phyloP scores from a whole-genome alignment of 2,113 vertebrate genomes.

The Accipiter cooperii region DNA sequence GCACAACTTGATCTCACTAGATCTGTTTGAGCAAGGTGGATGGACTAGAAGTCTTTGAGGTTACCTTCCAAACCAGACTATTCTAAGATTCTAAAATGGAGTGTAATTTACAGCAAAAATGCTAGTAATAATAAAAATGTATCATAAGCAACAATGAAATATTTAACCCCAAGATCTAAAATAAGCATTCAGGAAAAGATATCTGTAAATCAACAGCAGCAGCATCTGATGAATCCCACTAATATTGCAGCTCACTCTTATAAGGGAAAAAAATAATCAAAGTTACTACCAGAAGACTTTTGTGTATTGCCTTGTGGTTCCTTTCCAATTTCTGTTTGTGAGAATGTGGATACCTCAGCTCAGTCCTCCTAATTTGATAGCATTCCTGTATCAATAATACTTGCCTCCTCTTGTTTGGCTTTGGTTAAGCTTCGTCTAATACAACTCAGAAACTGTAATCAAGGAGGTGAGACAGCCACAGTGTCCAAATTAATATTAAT shows the following conservation, averaged over 20 bases:
- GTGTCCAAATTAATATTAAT: not conserved
- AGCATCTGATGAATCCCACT: not conserved
- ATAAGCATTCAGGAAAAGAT: not conserved
- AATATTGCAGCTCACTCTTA: not conserved
- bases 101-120: not conserved
- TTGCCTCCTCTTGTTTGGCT: not conserved
- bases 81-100: not conserved
- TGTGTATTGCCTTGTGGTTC: not conserved
- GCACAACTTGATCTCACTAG: not conserved
- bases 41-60: not conserved
- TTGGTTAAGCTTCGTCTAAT: not conserved
- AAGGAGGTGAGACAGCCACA: not conserved
- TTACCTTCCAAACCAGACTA: not conserved
- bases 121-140: not conserved
- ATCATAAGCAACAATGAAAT: not conserved
- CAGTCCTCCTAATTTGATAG: not conserved
- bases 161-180: not conserved
- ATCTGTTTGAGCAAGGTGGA: not conserved
- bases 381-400: not conserved
- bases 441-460: not conserved
- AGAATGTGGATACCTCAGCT: not conserved
- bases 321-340: not conserved
- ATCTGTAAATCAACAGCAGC: not conserved
- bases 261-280: not conserved
- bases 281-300: not conserved